Conservation (phyloP, 2,888 invertebrate genomes). For the Sepioteuthis lessoniana region DNA sequence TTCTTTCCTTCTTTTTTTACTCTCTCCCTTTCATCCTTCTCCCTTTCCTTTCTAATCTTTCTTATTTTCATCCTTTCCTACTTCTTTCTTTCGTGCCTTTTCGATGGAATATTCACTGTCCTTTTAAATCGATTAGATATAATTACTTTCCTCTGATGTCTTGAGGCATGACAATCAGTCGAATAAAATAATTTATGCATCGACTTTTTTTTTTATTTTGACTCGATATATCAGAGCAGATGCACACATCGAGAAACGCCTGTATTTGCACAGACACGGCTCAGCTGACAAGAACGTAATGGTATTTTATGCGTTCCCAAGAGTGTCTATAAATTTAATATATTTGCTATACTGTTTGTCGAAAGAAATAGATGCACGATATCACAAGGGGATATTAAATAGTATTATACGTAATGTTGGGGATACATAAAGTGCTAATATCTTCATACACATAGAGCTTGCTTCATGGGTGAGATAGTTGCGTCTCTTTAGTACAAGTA, state of each 20-base stretch:
- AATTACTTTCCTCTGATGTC: slow-evolving; percentile 25
- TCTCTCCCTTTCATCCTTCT: not conserved
- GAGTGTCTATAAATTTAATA: not conserved
- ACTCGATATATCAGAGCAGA: not conserved
- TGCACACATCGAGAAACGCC: not conserved
- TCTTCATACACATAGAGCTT: not conserved
- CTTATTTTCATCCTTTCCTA: slow-evolving; percentile 39
- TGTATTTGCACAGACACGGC: not conserved
- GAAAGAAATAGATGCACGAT: too few species aligned
- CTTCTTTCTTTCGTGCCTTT: not conserved
- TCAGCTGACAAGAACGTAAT: not conserved
- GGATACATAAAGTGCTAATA: not conserved
- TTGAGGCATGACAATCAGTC: not conserved
- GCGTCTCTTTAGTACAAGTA: not conserved
- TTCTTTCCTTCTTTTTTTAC: too few species aligned
- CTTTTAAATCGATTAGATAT: slow-evolving; percentile 37
- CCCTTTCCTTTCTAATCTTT: slow-evolving; percentile 42
- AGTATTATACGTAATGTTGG: too few species aligned
- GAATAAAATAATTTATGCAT: slow-evolving; percentile 19
- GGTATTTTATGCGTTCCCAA: not conserved
- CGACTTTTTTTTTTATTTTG: not conserved
- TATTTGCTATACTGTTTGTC: too few species aligned
- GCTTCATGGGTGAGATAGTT: not conserved
- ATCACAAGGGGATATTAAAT: too few species aligned
- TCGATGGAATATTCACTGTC: not conserved